Evolutionary conservation across 2,888 invertebrate genomes (phyloP).

Genomic region (Epirrita christyi): DNA sequence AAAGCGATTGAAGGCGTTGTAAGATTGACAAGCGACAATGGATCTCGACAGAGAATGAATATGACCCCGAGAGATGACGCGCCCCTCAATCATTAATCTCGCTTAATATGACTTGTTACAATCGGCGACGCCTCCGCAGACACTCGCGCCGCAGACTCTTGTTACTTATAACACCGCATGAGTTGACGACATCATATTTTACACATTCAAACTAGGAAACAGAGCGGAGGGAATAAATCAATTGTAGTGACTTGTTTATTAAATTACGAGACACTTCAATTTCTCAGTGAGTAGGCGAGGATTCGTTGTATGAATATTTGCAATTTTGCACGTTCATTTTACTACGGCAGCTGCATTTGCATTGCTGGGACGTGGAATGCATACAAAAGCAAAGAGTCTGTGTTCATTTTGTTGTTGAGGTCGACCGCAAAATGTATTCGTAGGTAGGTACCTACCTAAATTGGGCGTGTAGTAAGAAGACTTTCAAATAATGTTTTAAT

Average conservation of each 20-base stretch:
- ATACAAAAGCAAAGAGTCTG: constrained; percentile 49
- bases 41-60: constrained; percentile 55
- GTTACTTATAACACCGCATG: constrained; percentile 23
- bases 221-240: constrained; percentile 16
- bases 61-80: constrained; percentile 53
- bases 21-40: constrained; percentile 50
- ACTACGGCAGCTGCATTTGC: constrained; percentile 46
- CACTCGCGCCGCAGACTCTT: constrained; percentile 30
- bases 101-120: constrained; percentile 47
- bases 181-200: constrained; percentile 26
- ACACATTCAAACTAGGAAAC: constrained; percentile 20
- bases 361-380: constrained; percentile 51
- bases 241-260: constrained; percentile 18
- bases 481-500: constrained; percentile 1
- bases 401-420: constrained; percentile 54
- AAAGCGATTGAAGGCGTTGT: constrained; percentile 22
- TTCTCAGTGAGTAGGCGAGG: constrained; percentile 30
- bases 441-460: constrained; percentile 35
- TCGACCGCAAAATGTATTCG: constrained; percentile 46
- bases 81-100: constrained; percentile 54
- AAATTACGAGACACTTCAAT: constrained; percentile 29
- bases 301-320: constrained; percentile 47
- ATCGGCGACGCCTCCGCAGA: constrained; percentile 50
- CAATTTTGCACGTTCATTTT: constrained; percentile 46
- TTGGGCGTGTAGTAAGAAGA: constrained; percentile 46